Conservation (phyloP, 53 echinoderm and acorn worm genomes). For the Luidia sarsii region DNA sequence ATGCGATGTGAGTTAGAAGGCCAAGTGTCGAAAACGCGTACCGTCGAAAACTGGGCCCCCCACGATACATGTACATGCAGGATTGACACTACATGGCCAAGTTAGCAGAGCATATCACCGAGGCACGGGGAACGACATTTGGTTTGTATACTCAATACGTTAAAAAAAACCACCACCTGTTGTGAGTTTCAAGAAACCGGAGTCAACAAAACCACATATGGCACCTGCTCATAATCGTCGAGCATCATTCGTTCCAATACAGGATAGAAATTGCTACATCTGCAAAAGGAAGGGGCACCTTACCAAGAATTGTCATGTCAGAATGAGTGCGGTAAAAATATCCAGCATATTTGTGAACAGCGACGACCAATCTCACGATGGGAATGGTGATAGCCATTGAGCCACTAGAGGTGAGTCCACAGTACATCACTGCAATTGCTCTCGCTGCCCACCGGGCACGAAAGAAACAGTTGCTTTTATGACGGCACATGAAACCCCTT, state of each 20-base stretch:
- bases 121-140: conserved; percentile 19
- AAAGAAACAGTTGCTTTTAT: conserved; percentile 44
- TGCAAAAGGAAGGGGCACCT: neutral
- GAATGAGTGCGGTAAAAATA: neutral
- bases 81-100: conserved; percentile 1
- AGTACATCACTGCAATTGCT: neutral
- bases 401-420: neutral
- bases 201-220: neutral
- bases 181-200: neutral
- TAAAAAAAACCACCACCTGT: too few relatives aligned
- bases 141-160: neutral
- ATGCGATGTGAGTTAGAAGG: too few relatives aligned
- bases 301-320: neutral
- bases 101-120: conserved; percentile 20
- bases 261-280: neutral
- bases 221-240: neutral
- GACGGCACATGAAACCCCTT: conserved; percentile 10
- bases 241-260: neutral
- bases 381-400: neutral
- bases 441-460: neutral
- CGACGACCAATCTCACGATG: neutral
- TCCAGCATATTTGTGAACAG: neutral
- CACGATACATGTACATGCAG: neutral
- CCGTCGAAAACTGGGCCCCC: too few relatives aligned
- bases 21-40: too few relatives aligned